Conservation (phyloP, 1,140 invertebrate species). For the Marisa cornuarietis region DNA sequence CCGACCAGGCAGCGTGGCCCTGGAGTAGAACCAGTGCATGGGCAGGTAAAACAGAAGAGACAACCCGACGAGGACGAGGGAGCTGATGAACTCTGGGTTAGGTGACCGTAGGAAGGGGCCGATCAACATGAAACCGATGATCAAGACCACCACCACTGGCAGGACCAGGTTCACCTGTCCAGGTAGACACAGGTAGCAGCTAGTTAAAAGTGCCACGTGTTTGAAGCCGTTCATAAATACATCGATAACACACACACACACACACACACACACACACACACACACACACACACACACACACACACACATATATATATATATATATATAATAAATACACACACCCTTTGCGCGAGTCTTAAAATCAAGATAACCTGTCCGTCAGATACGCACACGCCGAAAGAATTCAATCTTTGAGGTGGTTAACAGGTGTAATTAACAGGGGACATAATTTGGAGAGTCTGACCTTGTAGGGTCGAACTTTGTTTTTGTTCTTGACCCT, state of each 20-base stretch:
- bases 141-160: constrained; percentile 37
- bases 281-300: neutral
- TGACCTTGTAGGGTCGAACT: constrained; percentile 41
- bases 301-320: too few relatives aligned
- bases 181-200: neutral
- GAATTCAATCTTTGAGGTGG: neutral
- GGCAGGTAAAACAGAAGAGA: constrained; percentile 40
- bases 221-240: neutral
- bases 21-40: constrained; percentile 32
- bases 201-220: neutral
- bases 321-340: too few relatives aligned
- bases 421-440: too few relatives aligned
- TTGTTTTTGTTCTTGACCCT: constrained; percentile 38
- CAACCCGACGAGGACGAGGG: constrained; percentile 29
- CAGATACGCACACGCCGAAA: neutral
- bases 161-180: constrained; percentile 42
- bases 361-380: neutral
- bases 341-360: neutral
- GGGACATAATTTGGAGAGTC: neutral
- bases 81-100: constrained; percentile 35
- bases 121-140: constrained; percentile 31
- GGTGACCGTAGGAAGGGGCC: constrained; percentile 35
- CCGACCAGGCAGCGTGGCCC: constrained; percentile 27
- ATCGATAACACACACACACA: neutral
- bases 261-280: neutral